A percentile compares a stretch with the other conserved stretches of the same genome.
These are phyloP conservation scores for Cantharis flavilabris DNA, from an alignment of 2,888 invertebrate genomes.

Conservation along the genomic window DNA sequence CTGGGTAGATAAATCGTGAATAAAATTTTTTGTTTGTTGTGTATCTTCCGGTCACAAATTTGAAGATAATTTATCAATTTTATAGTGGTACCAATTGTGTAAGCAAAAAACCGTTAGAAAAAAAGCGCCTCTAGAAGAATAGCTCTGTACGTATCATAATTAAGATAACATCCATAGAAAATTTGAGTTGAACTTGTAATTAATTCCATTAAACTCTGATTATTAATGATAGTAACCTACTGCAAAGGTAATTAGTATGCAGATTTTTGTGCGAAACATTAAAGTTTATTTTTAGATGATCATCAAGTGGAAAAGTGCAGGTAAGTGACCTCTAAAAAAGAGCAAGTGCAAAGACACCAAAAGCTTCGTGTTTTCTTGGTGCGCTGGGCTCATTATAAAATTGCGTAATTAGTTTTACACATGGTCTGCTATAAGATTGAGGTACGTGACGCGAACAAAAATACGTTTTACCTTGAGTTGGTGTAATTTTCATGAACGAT, in stretches of 20 bases:
- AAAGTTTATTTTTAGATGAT: neutral
- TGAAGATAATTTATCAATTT: conserved; percentile 1
- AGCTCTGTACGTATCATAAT: neutral
- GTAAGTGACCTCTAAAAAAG: conserved; percentile 23
- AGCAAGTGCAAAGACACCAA: conserved; percentile 7
- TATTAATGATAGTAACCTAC: neutral
- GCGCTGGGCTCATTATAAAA: conserved; percentile 7
- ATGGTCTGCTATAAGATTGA: conserved; percentile 8
- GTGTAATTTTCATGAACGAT: neutral
- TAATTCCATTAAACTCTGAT: neutral
- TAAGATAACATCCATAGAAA: neutral
- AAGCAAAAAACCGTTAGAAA: neutral
- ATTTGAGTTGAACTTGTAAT: neutral
- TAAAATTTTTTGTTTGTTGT: neutral
- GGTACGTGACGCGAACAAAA: conserved; percentile 8
- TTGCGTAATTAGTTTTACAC: conserved; percentile 12
- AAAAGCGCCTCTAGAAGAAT: neutral
- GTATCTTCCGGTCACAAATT: conserved; percentile 3
- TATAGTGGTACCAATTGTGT: neutral
- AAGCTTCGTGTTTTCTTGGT: conserved; percentile 10
- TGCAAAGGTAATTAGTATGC: neutral
- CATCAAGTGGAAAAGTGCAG: conserved; percentile 2
- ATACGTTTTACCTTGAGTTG: conserved; percentile 6
- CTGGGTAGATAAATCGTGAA: neutral
- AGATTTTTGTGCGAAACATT: neutral